These are phyloP conservation scores for Pangasius djambal DNA, from an alignment of 2,797 vertebrate species.

Conservation along the genomic window DNA sequence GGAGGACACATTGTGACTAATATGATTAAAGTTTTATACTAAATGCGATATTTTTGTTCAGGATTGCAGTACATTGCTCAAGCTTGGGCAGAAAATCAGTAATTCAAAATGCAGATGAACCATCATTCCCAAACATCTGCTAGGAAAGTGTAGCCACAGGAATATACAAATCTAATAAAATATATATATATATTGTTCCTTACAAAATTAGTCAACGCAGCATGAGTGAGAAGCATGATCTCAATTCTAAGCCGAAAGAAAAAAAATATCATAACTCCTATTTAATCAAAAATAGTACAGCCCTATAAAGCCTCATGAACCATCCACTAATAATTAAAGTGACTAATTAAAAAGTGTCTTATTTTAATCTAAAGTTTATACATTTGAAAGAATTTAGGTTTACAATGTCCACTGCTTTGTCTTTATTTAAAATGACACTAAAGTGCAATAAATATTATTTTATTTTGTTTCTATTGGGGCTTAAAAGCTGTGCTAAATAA, in stretches of 20 bases:
- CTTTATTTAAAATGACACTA: background rate
- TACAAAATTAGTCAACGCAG: background rate
- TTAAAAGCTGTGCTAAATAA: background rate
- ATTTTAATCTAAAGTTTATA: background rate
- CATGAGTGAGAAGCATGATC: background rate
- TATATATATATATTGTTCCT: no score
- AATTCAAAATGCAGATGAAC: no score
- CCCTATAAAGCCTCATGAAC: background rate
- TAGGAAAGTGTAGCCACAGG: background rate
- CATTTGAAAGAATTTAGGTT: background rate
- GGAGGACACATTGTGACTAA: no score
- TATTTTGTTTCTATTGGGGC: background rate
- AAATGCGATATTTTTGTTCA: no score
- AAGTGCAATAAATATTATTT: background rate
- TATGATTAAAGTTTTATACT: no score
- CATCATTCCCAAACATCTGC: background rate
- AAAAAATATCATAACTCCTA: background rate
- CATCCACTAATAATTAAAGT: background rate
- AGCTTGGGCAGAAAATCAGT: no score
- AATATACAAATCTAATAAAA: background rate
- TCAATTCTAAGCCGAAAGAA: background rate
- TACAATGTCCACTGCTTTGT: no score
- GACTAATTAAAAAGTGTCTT: background rate
- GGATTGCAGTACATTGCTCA: no score
- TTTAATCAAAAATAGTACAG: background rate